These are phyloP conservation scores for Nannobrachium achirus DNA, from an alignment of 2,113 vertebrate species.

Conservation along the genomic window DNA sequence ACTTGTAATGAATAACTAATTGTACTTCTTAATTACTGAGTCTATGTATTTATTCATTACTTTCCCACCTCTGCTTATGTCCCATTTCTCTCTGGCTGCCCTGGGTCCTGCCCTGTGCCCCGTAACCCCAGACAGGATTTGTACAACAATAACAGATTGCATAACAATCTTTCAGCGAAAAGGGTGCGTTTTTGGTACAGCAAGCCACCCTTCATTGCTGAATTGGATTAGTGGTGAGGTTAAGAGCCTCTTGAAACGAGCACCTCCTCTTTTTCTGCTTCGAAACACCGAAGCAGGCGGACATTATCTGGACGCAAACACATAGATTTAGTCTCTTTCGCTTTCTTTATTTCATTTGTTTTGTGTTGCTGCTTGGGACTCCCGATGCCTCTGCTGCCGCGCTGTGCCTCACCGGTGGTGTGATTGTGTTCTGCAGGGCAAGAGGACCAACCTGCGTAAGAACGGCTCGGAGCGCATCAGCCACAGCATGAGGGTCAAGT, in stretches of 20 bases:
- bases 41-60: no score
- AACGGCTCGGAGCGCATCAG: constrained; percentile 89
- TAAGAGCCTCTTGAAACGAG: constrained; percentile 34
- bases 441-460: constrained; percentile 96
- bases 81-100: constrained; percentile 27
- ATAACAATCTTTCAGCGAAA: constrained; percentile 48
- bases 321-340: no score
- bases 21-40: no score
- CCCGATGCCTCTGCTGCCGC: no score
- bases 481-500: constrained; percentile 95
- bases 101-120: no score
- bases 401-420: not conserved
- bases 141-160: constrained; percentile 38
- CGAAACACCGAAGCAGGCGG: constrained; percentile 7
- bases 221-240: constrained; percentile 51
- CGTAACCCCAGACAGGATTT: no score
- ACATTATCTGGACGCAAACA: no score
- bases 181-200: constrained; percentile 26
- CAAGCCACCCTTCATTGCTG: not conserved
- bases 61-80: constrained; percentile 14
- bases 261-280: constrained; percentile 16
- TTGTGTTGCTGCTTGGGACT: no score
- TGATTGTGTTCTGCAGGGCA: constrained; percentile 83
- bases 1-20: no score
- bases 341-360: no score